Conservation (phyloP, 2,888 invertebrate genomes). For the Hydroisotoma schaefferi region DNA sequence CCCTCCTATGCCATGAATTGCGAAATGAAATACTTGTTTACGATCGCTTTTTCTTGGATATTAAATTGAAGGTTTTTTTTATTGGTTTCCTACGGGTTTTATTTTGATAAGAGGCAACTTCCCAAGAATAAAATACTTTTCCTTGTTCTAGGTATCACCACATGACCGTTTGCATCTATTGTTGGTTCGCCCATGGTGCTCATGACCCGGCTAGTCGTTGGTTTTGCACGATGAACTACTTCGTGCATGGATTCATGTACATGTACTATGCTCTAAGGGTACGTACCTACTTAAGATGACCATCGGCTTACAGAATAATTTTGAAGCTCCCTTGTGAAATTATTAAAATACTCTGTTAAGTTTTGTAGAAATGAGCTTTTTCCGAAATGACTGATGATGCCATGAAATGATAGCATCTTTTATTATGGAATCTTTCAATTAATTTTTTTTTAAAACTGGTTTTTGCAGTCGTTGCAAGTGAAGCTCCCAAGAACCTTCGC, state of each 20-base stretch:
- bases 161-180: conserved; percentile 39
- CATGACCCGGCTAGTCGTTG: conserved; percentile 41
- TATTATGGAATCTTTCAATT: too few relatives aligned
- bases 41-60: neutral
- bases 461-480: conserved; percentile 28
- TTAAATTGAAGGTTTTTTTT: neutral
- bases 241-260: conserved; percentile 43
- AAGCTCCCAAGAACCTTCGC: conserved; percentile 33
- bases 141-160: conserved; percentile 40
- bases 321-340: neutral
- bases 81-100: neutral
- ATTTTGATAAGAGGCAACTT: neutral
- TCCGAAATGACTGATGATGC: too few relatives aligned
- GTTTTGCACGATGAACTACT: conserved; percentile 43
- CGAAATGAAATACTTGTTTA: neutral
- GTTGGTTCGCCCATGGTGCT: conserved; percentile 38
- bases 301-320: neutral
- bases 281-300: neutral
- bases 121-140: neutral
- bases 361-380: neutral
- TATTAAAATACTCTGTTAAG: neutral
- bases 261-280: conserved; percentile 35
- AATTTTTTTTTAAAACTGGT: too few relatives aligned
- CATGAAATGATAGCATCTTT: too few relatives aligned
- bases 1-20: too few relatives aligned